Conservation (phyloP, 2,797 vertebrate genomes). For the Poeciliopsis infans region DNA sequence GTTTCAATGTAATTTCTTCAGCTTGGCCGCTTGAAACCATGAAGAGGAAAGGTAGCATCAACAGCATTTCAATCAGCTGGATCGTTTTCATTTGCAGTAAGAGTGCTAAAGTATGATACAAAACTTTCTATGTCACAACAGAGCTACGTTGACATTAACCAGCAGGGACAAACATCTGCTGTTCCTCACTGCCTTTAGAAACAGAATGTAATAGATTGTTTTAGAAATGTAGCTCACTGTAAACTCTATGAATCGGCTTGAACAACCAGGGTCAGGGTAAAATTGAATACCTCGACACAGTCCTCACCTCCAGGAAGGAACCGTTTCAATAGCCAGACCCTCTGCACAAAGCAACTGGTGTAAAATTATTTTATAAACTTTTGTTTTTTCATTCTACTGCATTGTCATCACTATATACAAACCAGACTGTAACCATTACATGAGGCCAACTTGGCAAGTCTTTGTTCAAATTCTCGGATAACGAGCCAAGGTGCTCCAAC, state of each 20-base stretch:
- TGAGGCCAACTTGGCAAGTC: neutral
- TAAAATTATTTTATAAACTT: neutral
- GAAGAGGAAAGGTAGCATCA: neutral
- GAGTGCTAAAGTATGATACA: neutral
- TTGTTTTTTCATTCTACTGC: neutral
- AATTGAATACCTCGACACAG: too few relatives aligned
- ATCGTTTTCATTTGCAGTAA: neutral
- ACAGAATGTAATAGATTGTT: neutral
- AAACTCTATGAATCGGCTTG: neutral
- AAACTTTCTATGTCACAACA: neutral
- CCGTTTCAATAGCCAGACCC: too few relatives aligned
- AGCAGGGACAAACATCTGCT: neutral
- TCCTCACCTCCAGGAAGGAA: too few relatives aligned
- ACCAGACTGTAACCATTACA: neutral
- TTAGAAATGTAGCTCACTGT: neutral
- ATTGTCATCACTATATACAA: too few relatives aligned
- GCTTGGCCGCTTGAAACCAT: neutral
- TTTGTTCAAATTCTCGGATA: neutral
- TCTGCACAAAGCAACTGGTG: too few relatives aligned
- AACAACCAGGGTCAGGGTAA: too few relatives aligned
- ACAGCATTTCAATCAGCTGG: neutral
- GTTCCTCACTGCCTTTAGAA: too few relatives aligned
- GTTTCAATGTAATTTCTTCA: neutral
- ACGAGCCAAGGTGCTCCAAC: neutral
- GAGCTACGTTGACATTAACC: neutral